Conservation (phyloP, 2,113 vertebrate genomes). For the Podilymbus podiceps region DNA sequence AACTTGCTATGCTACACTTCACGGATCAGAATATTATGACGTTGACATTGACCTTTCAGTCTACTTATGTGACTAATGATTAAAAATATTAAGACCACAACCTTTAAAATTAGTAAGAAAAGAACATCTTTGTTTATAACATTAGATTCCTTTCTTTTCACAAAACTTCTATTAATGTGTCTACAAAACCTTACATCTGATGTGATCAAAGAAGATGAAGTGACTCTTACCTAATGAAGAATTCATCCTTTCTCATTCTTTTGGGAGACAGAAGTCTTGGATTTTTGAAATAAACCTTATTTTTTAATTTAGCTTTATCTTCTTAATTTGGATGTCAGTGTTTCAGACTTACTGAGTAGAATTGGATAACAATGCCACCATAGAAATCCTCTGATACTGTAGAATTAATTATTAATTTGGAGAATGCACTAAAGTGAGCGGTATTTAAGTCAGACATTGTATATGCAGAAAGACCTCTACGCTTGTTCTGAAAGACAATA, state of each 20-base stretch:
- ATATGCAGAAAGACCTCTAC: neutral
- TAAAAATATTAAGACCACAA: neutral
- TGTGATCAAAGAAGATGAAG: neutral
- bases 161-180: neutral
- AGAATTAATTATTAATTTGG: neutral
- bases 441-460: neutral
- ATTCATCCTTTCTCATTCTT: neutral
- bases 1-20: neutral
- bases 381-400: neutral
- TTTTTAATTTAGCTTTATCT: neutral
- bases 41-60: neutral
- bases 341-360: neutral
- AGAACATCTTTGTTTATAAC: neutral
- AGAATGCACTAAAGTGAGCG: neutral
- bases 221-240: neutral
- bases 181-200: neutral
- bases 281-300: neutral
- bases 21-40: neutral
- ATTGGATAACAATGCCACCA: neutral
- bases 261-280: neutral
- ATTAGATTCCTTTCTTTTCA: neutral
- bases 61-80: neutral
- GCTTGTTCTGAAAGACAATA: neutral
- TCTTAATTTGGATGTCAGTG: neutral
- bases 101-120: neutral